Conservation (phyloP, 64 coral and sea anemone genomes). For the Exaiptasia diaphana region DNA sequence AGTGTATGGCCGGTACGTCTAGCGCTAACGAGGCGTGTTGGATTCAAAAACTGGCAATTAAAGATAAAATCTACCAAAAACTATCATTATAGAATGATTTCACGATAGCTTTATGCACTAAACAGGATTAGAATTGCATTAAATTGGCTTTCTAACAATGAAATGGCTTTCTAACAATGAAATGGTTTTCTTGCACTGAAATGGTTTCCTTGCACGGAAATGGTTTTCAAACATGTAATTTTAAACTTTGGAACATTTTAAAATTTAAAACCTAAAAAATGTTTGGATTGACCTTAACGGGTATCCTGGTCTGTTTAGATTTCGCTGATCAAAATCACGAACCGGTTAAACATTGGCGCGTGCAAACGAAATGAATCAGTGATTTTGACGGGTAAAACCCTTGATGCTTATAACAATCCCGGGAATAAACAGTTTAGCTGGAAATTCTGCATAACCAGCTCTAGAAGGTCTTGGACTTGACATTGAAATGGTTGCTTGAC, state of each 20-base stretch:
- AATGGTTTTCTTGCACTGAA: background rate
- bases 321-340: slow-evolving; percentile 8
- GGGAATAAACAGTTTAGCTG: too few species aligned
- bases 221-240: background rate
- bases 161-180: background rate
- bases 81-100: too few species aligned
- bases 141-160: background rate
- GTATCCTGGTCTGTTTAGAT: background rate
- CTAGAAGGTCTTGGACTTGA: too few species aligned
- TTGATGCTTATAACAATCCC: background rate
- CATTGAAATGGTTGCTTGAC: too few species aligned
- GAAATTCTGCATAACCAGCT: too few species aligned
- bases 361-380: background rate
- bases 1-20: too few species aligned
- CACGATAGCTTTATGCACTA: background rate
- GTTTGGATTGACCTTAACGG: slow-evolving; percentile 14
- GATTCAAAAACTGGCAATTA: too few species aligned
- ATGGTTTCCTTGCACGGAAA: background rate
- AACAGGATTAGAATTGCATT: background rate
- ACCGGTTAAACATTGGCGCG: slow-evolving; percentile 1
- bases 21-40: too few species aligned
- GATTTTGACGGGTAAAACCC: slow-evolving; percentile 4
- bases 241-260: background rate
- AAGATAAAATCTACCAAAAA: too few species aligned
- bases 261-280: background rate